Percentiles rank a stretch among this genome's conserved stretches.
Conservation (phyloP, 2,888 invertebrate species). For the Drosophila mimica region DNA sequence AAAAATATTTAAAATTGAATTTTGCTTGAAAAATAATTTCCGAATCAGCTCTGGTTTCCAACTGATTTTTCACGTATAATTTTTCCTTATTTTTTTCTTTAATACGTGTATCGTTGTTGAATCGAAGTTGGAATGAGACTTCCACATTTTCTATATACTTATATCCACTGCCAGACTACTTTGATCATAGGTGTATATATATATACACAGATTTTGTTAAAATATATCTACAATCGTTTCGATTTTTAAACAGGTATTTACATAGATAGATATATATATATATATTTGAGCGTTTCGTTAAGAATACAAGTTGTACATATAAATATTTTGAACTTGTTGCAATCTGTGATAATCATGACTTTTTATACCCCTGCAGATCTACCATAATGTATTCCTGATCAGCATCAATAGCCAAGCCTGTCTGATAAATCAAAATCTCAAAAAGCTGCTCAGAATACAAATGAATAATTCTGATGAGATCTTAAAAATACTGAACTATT, state of each 20-base stretch:
- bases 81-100: conserved; percentile 47
- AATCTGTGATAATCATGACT: neutral
- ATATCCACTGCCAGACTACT: conserved; percentile 43
- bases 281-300: neutral
- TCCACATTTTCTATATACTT: neutral
- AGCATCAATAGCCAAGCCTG: neutral
- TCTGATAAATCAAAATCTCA: neutral
- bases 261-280: conserved; percentile 4
- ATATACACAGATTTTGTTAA: neutral
- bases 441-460: neutral
- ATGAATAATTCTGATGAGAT: neutral
- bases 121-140: conserved; percentile 57
- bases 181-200: conserved; percentile 19
- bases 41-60: conserved; percentile 8
- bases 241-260: neutral
- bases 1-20: conserved; percentile 13
- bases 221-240: neutral
- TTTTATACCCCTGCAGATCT: neutral
- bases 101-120: conserved; percentile 61
- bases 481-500: neutral
- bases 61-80: conserved; percentile 55
- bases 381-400: neutral
- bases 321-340: neutral
- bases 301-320: conserved; percentile 7
- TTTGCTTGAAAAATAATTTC: conserved; percentile 5